phyloP scores from a whole-genome alignment of 1,140 invertebrate genomes.

The Chlorops oryzae region DNA sequence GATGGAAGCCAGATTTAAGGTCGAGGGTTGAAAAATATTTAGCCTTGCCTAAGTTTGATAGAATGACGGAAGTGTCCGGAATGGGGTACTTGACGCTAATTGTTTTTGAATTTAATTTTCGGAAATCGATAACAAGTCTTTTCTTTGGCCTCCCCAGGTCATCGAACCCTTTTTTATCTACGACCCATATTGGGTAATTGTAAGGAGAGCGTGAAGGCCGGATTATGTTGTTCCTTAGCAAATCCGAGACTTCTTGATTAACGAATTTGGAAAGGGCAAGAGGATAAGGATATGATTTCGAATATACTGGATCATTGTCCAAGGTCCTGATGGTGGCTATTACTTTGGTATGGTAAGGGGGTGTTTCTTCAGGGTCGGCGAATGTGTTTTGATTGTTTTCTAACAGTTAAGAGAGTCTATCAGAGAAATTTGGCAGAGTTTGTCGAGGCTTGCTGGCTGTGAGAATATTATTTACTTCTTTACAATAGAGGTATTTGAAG shows the following conservation, averaged over 20 bases:
- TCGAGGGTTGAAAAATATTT: constrained; percentile 24
- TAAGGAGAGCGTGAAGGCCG: constrained; percentile 11
- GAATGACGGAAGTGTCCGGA: constrained; percentile 20
- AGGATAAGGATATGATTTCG: constrained; percentile 13
- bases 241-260: constrained; percentile 5
- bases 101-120: constrained; percentile 15
- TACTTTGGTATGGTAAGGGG: constrained; percentile 9
- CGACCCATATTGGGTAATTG: constrained; percentile 4
- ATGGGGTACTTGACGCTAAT: constrained; percentile 19
- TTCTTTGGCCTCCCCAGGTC: background rate
- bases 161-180: constrained; percentile 2
- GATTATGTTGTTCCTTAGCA: constrained; percentile 12
- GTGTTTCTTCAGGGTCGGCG: constrained; percentile 2
- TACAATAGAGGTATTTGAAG: background rate
- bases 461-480: constrained; percentile 8
- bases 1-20: constrained; percentile 24
- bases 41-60: constrained; percentile 19
- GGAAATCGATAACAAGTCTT: constrained; percentile 7
- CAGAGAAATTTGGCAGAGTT: background rate
- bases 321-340: constrained; percentile 10
- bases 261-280: constrained; percentile 11
- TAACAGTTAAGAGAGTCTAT: constrained; percentile 1
- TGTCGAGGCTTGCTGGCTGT: background rate
- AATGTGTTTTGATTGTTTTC: background rate
- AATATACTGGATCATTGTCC: constrained; percentile 5